phyloP scores from a whole-genome alignment of 1,140 invertebrate species.

The Saxidomus purpurata region DNA sequence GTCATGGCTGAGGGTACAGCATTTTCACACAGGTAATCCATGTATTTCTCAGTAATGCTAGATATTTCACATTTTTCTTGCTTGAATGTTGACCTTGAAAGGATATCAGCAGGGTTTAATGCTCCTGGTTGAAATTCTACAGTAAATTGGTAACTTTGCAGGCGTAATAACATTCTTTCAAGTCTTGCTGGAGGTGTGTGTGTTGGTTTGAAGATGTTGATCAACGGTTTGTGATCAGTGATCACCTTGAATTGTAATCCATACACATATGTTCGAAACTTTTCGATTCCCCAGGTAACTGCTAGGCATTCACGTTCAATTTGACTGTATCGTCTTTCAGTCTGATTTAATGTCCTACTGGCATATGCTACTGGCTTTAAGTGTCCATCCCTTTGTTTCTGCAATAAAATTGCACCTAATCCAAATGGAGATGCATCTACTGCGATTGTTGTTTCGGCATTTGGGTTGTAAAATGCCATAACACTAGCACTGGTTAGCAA shows the following conservation, averaged over 20 bases:
- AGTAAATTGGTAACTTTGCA: not conserved
- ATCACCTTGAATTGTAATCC: constrained; percentile 26
- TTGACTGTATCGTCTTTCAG: constrained; percentile 69
- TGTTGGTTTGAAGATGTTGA: constrained; percentile 24
- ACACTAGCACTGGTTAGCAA: not conserved
- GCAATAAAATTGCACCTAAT: constrained; percentile 53
- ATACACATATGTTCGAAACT: constrained; percentile 87
- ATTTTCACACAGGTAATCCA: not conserved
- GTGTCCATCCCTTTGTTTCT: constrained; percentile 40
- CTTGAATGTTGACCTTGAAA: not conserved
- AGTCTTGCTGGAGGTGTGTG: not conserved
- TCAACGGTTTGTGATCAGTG: constrained; percentile 64
- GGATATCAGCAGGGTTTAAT: not conserved
- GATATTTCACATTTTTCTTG: constrained; percentile 30
- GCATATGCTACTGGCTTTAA: constrained; percentile 72
- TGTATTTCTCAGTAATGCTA: not conserved
- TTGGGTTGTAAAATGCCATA: constrained; percentile 66
- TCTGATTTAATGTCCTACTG: constrained; percentile 64
- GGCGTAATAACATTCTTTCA: constrained; percentile 8
- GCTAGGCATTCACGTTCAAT: constrained; percentile 72
- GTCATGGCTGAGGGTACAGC: not conserved
- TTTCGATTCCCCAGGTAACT: constrained; percentile 83
- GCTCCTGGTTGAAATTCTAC: constrained; percentile 3
- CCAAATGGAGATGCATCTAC: constrained; percentile 56
- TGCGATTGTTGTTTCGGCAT: constrained; percentile 1